Evolutionary conservation across 2,888 invertebrate species (phyloP), one percentile per base, ranked within the genome.

Genomic region (Cephus pygmeus): DNA sequence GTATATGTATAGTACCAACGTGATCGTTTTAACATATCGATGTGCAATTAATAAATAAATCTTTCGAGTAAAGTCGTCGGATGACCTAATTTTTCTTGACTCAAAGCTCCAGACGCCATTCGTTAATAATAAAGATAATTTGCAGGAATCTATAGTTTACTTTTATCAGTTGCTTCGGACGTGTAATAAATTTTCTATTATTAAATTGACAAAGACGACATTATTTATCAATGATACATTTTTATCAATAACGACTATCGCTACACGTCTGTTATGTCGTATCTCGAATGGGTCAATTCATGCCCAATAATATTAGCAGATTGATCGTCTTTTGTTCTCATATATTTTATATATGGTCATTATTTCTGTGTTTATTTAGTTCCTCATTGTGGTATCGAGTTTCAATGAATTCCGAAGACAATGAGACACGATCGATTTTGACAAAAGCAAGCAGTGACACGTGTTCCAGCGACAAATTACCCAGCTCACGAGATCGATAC

Each of bases 401-500:
- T 15, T 1, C 9, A 23, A 56, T 23, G 6, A 15, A 56, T 23
- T 56, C 23, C 56, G 23, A 23, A 4, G 23, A 56, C 23, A 56
- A 56, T 56, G 1, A 23, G 56, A 56, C 56, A 56, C 1, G 56
- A 9, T 56, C 23, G 56, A 56, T 23, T 56, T 56, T 56, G 56
- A 56, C 56, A 56, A 23, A 56, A 23, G 56, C 56, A 23, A 56
- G 23, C 23, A 56, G 56, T 2, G 9, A 56, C 56, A 23, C 23
- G 56, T 23, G 56, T 79, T 69, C 76, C 78, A 77, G 77, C 68
- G 79, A 75, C 77, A 79, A 81, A 81, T 81, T 77, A 81, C 75
- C 75, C 73, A 73, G 78, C 81, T 79, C 9, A 4, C 77, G 77
- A 75, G 76, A 78, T 79, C 78, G 79, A 81, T 80, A 76, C 75